These are phyloP conservation scores for Boloria euphrosyne DNA, from an alignment of 2,888 invertebrate genomes.

Conservation along the genomic window DNA sequence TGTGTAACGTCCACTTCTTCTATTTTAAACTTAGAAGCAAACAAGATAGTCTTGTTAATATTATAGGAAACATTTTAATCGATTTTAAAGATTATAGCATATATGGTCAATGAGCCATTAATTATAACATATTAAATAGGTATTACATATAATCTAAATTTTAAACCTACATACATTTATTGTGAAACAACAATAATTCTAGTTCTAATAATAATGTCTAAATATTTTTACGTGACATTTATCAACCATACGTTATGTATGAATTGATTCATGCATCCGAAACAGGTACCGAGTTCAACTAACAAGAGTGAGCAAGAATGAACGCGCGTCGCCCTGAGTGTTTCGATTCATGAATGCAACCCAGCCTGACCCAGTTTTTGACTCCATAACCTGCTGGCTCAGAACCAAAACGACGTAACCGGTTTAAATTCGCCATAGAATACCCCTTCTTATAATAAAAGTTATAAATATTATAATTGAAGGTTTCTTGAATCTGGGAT, in stretches of 20 bases:
- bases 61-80: background rate
- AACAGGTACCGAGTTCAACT: constrained; percentile 58
- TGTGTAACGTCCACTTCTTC: background rate
- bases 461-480: constrained; percentile 41
- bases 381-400: constrained; percentile 56
- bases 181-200: too few species aligned
- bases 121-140: too few species aligned
- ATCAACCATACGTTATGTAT: constrained; percentile 20
- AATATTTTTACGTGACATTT: constrained; percentile 8
- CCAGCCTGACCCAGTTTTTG: constrained; percentile 86
- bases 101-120: background rate
- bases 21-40: background rate
- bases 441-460: constrained; percentile 39
- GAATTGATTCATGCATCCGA: constrained; percentile 51
- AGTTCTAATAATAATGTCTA: background rate
- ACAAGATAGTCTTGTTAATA: background rate
- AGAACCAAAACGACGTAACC: constrained; percentile 50
- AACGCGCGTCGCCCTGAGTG: constrained; percentile 70
- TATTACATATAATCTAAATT: too few species aligned
- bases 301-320: constrained; percentile 70
- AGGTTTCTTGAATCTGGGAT: constrained; percentile 51
- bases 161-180: too few species aligned
- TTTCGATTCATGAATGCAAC: constrained; percentile 84
- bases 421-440: constrained; percentile 38
- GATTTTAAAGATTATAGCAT: background rate